phyloP scores from a whole-genome alignment of 1,140 invertebrate species.

The Triops cancriformis region DNA sequence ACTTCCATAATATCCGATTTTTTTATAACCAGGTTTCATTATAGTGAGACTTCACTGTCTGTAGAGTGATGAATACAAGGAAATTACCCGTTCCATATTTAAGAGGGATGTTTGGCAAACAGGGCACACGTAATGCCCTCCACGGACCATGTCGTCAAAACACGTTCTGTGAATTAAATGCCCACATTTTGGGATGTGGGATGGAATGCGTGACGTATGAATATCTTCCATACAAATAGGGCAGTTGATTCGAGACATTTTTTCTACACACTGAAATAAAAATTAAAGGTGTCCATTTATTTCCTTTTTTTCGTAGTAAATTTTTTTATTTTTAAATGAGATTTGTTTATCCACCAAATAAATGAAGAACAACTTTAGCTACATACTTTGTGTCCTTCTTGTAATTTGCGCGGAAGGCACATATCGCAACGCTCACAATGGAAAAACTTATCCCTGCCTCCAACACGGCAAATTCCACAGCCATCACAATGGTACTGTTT shows the following conservation, averaged over 20 bases:
- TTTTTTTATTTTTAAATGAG: not conserved
- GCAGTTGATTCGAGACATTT: slow-evolving; percentile 73
- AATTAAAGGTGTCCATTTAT: no score
- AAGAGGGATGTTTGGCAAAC: slow-evolving; percentile 73
- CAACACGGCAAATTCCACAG: slow-evolving; percentile 79
- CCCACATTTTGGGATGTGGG: slow-evolving; percentile 75
- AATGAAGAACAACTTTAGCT: not conserved
- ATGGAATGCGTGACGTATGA: slow-evolving; percentile 74
- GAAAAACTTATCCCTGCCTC: slow-evolving; percentile 73
- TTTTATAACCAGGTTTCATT: no score
- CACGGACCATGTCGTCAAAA: slow-evolving; percentile 64
- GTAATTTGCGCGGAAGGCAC: slow-evolving; percentile 67
- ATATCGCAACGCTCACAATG: slow-evolving; percentile 80
- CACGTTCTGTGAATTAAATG: slow-evolving; percentile 72
- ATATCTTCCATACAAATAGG: slow-evolving; percentile 80
- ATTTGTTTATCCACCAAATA: not conserved
- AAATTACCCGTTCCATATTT: slow-evolving; percentile 59
- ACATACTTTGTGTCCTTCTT: slow-evolving; percentile 67
- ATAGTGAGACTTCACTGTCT: no score
- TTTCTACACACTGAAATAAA: slow-evolving; percentile 69
- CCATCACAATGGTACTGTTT: slow-evolving; percentile 79
- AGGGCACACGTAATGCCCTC: slow-evolving; percentile 76
- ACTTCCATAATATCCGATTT: no score
- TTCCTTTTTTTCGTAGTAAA: no score
- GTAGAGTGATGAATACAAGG: not conserved